Base-by-base conservation (phyloP, 2,888 invertebrate species). In the Chrysodeixis includens region DNA sequence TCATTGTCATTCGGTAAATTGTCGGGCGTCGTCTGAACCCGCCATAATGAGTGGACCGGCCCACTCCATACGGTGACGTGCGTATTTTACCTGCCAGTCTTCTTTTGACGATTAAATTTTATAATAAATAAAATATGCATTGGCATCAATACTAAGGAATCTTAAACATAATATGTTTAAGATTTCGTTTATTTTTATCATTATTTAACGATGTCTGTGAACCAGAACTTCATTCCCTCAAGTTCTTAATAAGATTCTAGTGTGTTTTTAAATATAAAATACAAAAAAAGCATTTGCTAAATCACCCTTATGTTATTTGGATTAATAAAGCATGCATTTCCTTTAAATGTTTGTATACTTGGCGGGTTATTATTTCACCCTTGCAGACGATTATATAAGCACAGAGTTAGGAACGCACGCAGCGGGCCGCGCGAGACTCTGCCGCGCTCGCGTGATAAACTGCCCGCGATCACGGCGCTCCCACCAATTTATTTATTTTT, bases 1-100 rank as follows among this genome's bases (percentile, higher is more conserved):
- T 83, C 81, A 75, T 83, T 79, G 82, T 80, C 82, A 79, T 79
- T 80, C 72, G 74, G 74, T 74, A 80, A 83, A 82, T 83, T 83
- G 83, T 79, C 80, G 74, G 76, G 65, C 63, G 56, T 66, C 69
- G 72, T 64, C 62, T 66, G 69, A 67, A 70, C 66, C 56, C 56
- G 63, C 16, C 62, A 66, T 78, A 76, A 80, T 74, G 76, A 78
- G 74, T 69, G 56, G 68, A 52, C 56, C 66, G 54, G 60, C 40
- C 66, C 66, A 56, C 61, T 66, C 59, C 30, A 68, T 64, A 65
- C 62, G 20, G 68, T 71, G 60, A 62, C 61, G 67, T 46, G 49
- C 63, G 64, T 46, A 72, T 71, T 71, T 68, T 76, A 76, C 78
- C 79, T 71, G 69, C 30, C 44, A 12, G 32, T 12, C 49, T 49